Base-by-base conservation (phyloP, 2,113 vertebrate genomes). In the Aspidoscelis tigris region DNA sequence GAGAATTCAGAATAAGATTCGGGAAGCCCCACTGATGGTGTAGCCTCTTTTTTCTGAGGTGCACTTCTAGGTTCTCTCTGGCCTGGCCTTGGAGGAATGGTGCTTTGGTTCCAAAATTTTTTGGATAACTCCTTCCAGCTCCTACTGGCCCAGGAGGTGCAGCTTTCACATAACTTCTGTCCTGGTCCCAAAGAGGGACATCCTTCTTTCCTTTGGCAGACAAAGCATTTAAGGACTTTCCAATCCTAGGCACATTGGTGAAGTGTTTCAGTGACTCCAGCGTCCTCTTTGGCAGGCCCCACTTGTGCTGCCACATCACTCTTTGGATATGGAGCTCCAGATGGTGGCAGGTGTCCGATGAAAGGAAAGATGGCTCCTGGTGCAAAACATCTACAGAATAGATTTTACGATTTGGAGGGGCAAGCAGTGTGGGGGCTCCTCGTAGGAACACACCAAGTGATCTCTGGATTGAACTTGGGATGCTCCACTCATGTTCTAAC, bases 11-110 rank as follows among this genome's bases (percentile, higher is more conserved):
- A 22, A 84, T 53, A 3, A 84, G 75, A 18, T 16, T 10, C 2
- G 82, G 82, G 9, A 78, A 20, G 50, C 66, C 82, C 82, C 82
- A 84, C 5, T 21, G 22, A 3, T 71, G 82, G 50, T 61, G 24
- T 22, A 84, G 50, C 66, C 53, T 71, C 82, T 78, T 84, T 26
- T 61, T 78, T 20, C 24, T 21, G 16, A 86, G n/a, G 26, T 89
- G 86, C 39, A 73, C 80, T 43, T 91, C 88, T n/a, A 90, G 71
- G 18, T 18, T 71, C 10, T 80, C 86, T n/a, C 73, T 86, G 50
- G 21, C 81, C 21, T 84, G 74, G 43, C 14, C 14, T 14, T 61
- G 58, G 58, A 14, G 18, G 12, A 18, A 44, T 5, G 8, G 20
- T 6, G 43, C 55, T 18, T 74, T 71, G 7, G 22, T 22, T 9